phyloP scores from a whole-genome alignment of 2,888 invertebrate species.

The Flabesymbios commensalis region DNA sequence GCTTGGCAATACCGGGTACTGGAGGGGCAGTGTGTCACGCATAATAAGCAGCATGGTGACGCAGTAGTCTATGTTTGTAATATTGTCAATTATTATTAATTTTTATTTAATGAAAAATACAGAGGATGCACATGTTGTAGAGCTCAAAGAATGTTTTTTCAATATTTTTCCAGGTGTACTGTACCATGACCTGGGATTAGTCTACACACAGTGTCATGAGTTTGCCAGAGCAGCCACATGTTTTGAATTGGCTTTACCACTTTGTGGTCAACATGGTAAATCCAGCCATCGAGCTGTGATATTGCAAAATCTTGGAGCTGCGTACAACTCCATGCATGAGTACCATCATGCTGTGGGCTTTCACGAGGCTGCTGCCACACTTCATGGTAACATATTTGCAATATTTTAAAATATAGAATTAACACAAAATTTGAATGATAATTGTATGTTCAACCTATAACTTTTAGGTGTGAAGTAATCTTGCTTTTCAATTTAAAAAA shows the following conservation, averaged over 20 bases:
- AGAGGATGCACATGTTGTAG: no score
- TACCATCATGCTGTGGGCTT: slow-evolving; percentile 43
- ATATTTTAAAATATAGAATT: no score
- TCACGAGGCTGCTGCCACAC: slow-evolving; percentile 42
- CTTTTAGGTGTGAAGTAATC: no score
- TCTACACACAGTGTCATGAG: slow-evolving; percentile 44
- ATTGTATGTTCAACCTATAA: no score
- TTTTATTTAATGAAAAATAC: no score
- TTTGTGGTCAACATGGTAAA: slow-evolving; percentile 18
- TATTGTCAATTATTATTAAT: no score
- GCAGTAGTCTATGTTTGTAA: no score
- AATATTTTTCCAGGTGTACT: slow-evolving; percentile 40
- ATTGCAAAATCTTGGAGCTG: slow-evolving; percentile 52
- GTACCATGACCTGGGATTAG: slow-evolving; percentile 48
- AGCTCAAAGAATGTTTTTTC: not conserved
- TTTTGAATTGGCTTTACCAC: slow-evolving; percentile 45
- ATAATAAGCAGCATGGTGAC: no score
- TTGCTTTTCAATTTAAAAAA: no score
- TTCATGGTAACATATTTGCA: slow-evolving; percentile 27
- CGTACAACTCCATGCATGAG: slow-evolving; percentile 46
- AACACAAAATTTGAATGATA: no score
- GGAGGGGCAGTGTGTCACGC: no score
- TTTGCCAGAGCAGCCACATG: slow-evolving; percentile 44
- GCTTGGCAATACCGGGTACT: no score
- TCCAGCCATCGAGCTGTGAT: slow-evolving; percentile 43